Base-by-base conservation (phyloP, 2,797 vertebrate species). In the Tapirus indicus region DNA sequence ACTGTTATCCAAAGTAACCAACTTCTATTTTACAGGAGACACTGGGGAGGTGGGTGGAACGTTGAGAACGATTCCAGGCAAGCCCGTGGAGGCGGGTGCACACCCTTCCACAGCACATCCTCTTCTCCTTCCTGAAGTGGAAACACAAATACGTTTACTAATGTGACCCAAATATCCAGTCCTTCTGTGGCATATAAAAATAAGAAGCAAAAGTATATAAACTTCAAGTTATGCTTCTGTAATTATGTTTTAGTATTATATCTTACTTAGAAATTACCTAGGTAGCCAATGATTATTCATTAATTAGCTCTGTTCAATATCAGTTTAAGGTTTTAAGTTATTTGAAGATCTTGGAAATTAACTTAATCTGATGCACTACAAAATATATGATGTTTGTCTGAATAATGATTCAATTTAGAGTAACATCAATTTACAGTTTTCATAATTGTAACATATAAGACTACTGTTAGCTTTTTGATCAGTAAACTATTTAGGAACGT, bases 401-500 rank as follows among this genome's bases (percentile, higher is more conserved):
- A 68, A 69, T 77, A 54, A 54, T 62, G 29, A 78, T 71, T 89
- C 44, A 3, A 78, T 35, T 68, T 87, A 74, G 41, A 29, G 13
- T n/a, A 86, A 74, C 38, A 74, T 0, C 20, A 71, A 47, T 18
- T 84, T 78, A 62, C 0, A 11, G 17, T 84, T 77, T 77, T 77
- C 52, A 11, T 71, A 41, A 60, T 23, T 49, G 29, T 62, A 38
- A 41, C 27, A 44, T 16, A 12, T 58, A 75, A 89, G 13, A 75
- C 38, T n/a, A 78, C 44, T 52, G 21, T 8, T 62, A n/a, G 17
- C 1, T 12, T 95, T 74, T 78, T 85, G 47, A 56, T 82, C n/a
- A 82, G 25, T n/a, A 71, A 84, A 41, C 47, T 95, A 80, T 88
- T 87, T 80, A 69, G 35, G 71, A 91, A 78, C 88, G 52, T 68